Base-by-base conservation (phyloP, 2,797 vertebrate genomes). In the Xiphophorus birchmanni region DNA sequence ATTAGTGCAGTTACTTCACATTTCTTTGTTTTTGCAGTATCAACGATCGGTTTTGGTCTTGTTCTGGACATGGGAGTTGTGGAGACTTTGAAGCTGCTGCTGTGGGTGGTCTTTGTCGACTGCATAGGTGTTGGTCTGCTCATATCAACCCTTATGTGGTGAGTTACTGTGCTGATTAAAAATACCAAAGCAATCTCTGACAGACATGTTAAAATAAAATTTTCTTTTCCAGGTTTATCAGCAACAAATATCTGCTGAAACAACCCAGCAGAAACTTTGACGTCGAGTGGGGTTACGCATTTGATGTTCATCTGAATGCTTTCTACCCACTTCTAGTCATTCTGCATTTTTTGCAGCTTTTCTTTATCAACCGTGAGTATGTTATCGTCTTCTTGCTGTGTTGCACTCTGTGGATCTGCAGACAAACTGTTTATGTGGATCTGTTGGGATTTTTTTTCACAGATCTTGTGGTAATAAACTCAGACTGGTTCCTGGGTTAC, bases 251-350 rank as follows among this genome's bases (percentile, higher is more conserved):
- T 83, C 93, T 99, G 74, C 93, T 98, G 85, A 99, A 99, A 77
- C 96, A 97, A 15, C 97, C 95, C 77, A 96, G 93, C 90, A 96
- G 95, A 89, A 96, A 97, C 82, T 96, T 95, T 3, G 99, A 99
- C 1, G 99, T 99, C 83, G 99, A 99, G 91, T 99, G 99, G 99
- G 99, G 98, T 72, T 99, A 99, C 1, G 97, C 99, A 0, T 99
- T 99, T 26, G 99, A 99, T 0, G 98, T 99, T 69, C 99, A 99
- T 83, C 95, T 99, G 79, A 99, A 99, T 4, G 99, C 99, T 5
- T 99, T 99, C 93, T 99, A 98, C 86, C 99, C 99, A 0, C 98
- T 99, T n/a, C 93, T 99, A 0, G 95, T 99, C 89, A 99, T 99
- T 87, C 85, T 99, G 87, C 99, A 99, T 90, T 99, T 99, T 83